A percentile compares a stretch with the other conserved stretches of the same genome.
phyloP scores from a whole-genome alignment of 2,888 invertebrate species.

The Eupeodes latifasciatus region DNA sequence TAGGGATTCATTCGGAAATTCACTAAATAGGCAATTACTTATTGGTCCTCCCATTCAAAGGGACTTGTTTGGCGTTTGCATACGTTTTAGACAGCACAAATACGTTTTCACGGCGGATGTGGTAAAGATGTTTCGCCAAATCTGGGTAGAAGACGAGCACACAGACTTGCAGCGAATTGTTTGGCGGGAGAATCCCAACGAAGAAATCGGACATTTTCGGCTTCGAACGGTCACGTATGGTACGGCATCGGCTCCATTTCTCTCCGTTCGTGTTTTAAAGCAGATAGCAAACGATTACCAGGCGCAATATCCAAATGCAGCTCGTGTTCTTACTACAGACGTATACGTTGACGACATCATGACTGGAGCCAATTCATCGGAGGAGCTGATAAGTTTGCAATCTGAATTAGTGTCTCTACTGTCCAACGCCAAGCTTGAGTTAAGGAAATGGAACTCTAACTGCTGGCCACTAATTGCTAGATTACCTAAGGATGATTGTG shows the following conservation, averaged over 20 bases:
- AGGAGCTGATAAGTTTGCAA: background rate
- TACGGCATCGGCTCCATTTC: constrained; percentile 47
- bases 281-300: constrained; percentile 29
- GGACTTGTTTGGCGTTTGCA: too few relatives aligned
- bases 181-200: constrained; percentile 54
- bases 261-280: background rate
- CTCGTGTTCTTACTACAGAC: background rate
- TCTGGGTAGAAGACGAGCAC: constrained; percentile 66
- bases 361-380: background rate
- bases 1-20: too few relatives aligned
- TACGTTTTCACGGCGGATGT: background rate
- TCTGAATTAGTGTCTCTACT: background rate
- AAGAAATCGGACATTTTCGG: constrained; percentile 51
- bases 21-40: too few relatives aligned
- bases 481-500: background rate
- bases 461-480: background rate
- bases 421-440: background rate
- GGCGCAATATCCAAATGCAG: background rate
- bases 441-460: background rate
- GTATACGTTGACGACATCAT: background rate
- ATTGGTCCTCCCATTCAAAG: too few relatives aligned
- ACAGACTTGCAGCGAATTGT: constrained; percentile 68
- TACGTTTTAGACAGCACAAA: too few relatives aligned
- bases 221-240: background rate
- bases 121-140: constrained; percentile 10